Evolutionary conservation across 2,888 invertebrate species (phyloP).

Genomic region (Galeruca laticollis): DNA sequence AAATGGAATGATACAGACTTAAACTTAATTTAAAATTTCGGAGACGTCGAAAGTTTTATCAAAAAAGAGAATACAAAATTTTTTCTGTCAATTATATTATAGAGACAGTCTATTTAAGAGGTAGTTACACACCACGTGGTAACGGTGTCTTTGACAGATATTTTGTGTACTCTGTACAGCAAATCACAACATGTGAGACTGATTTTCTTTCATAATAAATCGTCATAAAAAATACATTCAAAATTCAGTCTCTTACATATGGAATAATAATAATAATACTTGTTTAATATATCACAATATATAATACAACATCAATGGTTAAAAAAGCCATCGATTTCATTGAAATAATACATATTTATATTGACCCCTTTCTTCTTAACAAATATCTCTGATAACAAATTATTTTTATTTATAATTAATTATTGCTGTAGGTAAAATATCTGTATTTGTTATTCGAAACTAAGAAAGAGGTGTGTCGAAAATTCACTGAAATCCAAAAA

Average conservation of each 20-base stretch:
- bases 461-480: not conserved
- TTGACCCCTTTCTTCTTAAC: too few relatives aligned
- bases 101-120: too few relatives aligned
- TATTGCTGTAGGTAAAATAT: not conserved
- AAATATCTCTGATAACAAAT: too few relatives aligned
- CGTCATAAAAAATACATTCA: constrained; percentile 9
- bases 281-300: constrained; percentile 44
- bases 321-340: constrained; percentile 10
- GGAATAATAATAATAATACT: constrained; percentile 30
- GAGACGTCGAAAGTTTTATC: not conserved
- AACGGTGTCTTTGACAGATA: constrained; percentile 6
- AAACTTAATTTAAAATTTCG: too few relatives aligned
- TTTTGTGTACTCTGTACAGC: constrained; percentile 8
- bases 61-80: constrained; percentile 3
- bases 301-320: constrained; percentile 43
- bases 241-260: constrained; percentile 22
- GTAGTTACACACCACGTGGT: not conserved
- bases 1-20: constrained; percentile 19
- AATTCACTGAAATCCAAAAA: not conserved
- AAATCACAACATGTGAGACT: constrained; percentile 23
- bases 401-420: too few relatives aligned
- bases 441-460: not conserved
- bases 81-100: not conserved
- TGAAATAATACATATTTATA: constrained; percentile 9
- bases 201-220: not conserved